A percentile compares a stretch with the other conserved stretches of the same genome.
These are phyloP conservation scores for Dicentrarchus labrax DNA, from an alignment of 2,113 vertebrate genomes.

Conservation along the genomic window DNA sequence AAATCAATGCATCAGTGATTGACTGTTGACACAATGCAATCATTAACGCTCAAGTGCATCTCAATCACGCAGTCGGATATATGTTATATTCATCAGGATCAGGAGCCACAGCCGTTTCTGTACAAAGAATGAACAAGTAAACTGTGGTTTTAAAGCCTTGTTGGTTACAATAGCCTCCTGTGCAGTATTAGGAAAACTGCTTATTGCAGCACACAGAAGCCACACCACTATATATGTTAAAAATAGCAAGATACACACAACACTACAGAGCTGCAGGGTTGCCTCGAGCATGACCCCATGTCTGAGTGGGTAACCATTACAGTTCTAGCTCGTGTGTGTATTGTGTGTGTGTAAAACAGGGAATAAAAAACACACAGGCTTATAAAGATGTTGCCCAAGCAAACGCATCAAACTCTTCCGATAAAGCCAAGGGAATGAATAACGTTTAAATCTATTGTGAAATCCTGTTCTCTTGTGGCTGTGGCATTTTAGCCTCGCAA, in stretches of 20 bases:
- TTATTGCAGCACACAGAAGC: background rate
- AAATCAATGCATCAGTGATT: background rate
- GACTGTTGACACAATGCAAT: background rate
- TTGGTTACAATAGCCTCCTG: background rate
- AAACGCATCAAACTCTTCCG: background rate
- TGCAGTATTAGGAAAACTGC: background rate
- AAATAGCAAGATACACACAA: background rate
- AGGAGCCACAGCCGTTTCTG: background rate
- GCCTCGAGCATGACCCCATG: background rate
- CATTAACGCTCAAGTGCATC: background rate
- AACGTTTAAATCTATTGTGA: background rate
- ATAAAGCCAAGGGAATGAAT: background rate
- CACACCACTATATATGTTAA: background rate
- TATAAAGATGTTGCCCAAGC: background rate
- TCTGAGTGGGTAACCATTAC: background rate
- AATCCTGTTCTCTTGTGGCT: background rate
- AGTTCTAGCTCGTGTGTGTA: background rate
- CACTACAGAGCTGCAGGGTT: background rate
- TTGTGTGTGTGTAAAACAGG: background rate
- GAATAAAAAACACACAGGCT: background rate
- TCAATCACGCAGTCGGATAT: background rate
- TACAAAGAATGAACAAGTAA: background rate
- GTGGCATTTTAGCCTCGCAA: background rate
- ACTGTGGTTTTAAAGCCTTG: background rate
- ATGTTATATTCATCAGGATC: background rate